Evolutionary conservation across 2,113 vertebrate genomes (phyloP).

Genomic region (Pedetes capensis): DNA sequence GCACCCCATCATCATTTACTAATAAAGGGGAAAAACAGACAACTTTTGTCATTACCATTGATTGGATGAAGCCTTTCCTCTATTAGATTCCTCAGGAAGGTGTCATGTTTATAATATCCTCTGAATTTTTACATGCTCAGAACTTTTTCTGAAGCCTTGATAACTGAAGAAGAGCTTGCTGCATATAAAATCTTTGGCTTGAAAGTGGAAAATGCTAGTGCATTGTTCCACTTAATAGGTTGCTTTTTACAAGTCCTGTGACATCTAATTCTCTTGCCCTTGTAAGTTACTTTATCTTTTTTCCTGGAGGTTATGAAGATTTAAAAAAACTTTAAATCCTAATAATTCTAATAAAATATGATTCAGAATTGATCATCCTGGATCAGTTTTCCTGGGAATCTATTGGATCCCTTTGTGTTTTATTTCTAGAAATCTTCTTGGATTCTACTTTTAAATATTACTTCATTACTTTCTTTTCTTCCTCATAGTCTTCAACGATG

Average conservation of each 20-base stretch:
- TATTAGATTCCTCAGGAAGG: not conserved
- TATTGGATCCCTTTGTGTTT: not conserved
- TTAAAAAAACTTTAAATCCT: not conserved
- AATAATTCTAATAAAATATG: not conserved
- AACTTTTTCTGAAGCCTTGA: not conserved
- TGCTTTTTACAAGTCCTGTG: not conserved
- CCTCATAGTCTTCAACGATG: not conserved
- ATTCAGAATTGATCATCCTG: not conserved
- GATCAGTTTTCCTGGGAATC: not conserved
- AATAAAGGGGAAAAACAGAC: no score
- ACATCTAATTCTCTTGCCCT: not conserved
- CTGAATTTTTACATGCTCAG: not conserved
- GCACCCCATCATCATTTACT: no score
- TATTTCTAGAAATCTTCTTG: not conserved
- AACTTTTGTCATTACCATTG: no score
- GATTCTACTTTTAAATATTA: not conserved
- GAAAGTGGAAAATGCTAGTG: not conserved
- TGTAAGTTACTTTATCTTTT: conserved; percentile 25
- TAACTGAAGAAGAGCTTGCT: not conserved
- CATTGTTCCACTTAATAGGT: not conserved
- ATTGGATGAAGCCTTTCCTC: not conserved
- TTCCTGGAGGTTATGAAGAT: not conserved
- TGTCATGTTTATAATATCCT: not conserved
- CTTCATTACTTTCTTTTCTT: not conserved
- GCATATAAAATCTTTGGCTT: not conserved